Evolutionary conservation across 2,888 invertebrate species (phyloP).

Genomic region (Leistus spinibarbis): DNA sequence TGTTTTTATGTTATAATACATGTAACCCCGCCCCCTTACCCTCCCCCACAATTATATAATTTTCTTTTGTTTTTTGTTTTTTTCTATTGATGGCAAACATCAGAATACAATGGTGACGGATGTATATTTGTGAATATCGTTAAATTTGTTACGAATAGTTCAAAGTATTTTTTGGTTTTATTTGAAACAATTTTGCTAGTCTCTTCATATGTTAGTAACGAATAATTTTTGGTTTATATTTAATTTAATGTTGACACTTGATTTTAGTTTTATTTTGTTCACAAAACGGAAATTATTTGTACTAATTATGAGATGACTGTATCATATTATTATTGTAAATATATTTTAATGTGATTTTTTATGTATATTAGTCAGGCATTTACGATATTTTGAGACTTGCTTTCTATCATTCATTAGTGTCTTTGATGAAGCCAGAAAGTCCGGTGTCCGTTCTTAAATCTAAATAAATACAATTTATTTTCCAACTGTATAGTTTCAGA

Average conservation of each 20-base stretch:
- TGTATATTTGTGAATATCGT: slow-evolving; percentile 58
- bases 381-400: too few species aligned
- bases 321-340: slow-evolving; percentile 21
- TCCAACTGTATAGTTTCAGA: too few species aligned
- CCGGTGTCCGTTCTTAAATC: too few species aligned
- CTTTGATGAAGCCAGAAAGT: too few species aligned
- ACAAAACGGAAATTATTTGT: slow-evolving; percentile 8
- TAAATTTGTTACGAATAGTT: slow-evolving; percentile 29
- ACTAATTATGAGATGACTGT: slow-evolving; percentile 29
- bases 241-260: background rate
- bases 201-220: background rate
- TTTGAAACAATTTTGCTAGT: slow-evolving; percentile 16
- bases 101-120: slow-evolving; percentile 53
- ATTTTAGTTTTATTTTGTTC: slow-evolving; percentile 10
- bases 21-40: slow-evolving; percentile 39
- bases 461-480: too few species aligned
- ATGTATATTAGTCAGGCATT: too few species aligned
- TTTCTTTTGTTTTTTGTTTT: background rate
- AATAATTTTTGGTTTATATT: slow-evolving; percentile 11
- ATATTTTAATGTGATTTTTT: slow-evolving; percentile 33
- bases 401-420: too few species aligned
- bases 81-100: background rate
- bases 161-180: slow-evolving; percentile 25
- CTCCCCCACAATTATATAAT: background rate
- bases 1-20: slow-evolving; percentile 56